Conservation (phyloP, 2,797 vertebrate genomes). For the Lepidocolaptes lacrymiger region DNA sequence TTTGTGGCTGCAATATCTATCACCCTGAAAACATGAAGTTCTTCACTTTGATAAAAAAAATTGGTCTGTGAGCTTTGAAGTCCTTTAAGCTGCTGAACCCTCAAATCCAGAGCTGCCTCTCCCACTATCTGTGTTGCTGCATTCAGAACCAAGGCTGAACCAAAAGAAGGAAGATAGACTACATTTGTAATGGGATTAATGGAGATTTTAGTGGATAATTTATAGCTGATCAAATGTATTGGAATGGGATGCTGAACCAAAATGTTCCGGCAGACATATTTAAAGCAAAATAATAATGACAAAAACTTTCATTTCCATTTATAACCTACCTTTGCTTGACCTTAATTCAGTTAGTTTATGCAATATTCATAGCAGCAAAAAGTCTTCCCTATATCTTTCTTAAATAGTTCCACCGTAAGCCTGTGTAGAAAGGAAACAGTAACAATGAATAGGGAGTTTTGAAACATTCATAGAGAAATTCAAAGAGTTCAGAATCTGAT, state of each 20-base stretch:
- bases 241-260: not conserved
- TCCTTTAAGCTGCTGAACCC: not conserved
- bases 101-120: not conserved
- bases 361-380: constrained; percentile 55
- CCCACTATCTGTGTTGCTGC: not conserved
- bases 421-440: constrained; percentile 17
- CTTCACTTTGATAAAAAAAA: not conserved
- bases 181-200: constrained; percentile 16
- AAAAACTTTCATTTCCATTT: constrained; percentile 49
- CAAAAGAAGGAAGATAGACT: constrained; percentile 22
- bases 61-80: not conserved
- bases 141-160: not conserved
- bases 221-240: constrained; percentile 22
- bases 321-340: constrained; percentile 53
- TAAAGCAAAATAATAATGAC: constrained; percentile 51
- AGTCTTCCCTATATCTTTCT: constrained; percentile 18
- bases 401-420: not conserved
- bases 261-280: constrained; percentile 14
- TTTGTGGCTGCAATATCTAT: not conserved
- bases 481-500: constrained; percentile 1
- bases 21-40: not conserved
- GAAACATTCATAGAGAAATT: constrained; percentile 47
- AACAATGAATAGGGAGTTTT: constrained; percentile 17
- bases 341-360: constrained; percentile 53
- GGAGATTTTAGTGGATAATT: constrained; percentile 21